These are phyloP conservation scores for Eustalomyia histrio DNA, from an alignment of 2,888 invertebrate genomes.

Conservation along the genomic window DNA sequence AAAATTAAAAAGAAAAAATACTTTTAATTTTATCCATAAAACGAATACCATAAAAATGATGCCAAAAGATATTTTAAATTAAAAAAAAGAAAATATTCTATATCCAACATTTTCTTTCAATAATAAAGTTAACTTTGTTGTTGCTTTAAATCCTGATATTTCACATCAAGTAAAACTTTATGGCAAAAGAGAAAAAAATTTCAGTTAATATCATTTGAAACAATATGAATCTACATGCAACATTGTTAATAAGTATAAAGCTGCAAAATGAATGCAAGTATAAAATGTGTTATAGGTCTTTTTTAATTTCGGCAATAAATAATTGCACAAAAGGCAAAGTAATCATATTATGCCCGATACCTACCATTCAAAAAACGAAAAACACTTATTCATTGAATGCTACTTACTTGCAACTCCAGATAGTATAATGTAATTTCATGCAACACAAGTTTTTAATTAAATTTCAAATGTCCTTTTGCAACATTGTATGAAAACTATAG, in stretches of 20 bases:
- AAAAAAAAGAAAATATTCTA: too few species aligned
- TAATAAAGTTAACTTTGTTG: too few species aligned
- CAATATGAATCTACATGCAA: neutral
- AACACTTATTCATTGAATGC: neutral
- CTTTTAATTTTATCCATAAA: too few species aligned
- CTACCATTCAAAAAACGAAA: neutral
- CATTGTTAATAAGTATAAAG: slow-evolving; percentile 9
- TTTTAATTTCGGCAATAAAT: neutral
- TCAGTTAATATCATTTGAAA: neutral
- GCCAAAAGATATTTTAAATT: too few species aligned
- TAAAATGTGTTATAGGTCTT: neutral
- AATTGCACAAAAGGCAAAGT: neutral
- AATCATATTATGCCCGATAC: neutral
- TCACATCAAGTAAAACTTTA: neutral
- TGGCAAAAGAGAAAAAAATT: neutral
- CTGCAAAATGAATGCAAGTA: neutral
- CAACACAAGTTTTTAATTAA: slow-evolving; percentile 67
- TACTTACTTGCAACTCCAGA: slow-evolving; percentile 28
- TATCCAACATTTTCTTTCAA: too few species aligned
- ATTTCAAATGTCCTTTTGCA: slow-evolving; percentile 69
- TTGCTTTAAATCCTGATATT: neutral
- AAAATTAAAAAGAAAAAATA: too few species aligned
- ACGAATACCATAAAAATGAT: too few species aligned
- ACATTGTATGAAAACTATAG: slow-evolving; percentile 14
- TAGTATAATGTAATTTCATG: slow-evolving; percentile 63